Evolutionary conservation across 2,888 invertebrate genomes (phyloP), one percentile per base, ranked within the genome.

Genomic region (Carterocephalus palaemon): DNA sequence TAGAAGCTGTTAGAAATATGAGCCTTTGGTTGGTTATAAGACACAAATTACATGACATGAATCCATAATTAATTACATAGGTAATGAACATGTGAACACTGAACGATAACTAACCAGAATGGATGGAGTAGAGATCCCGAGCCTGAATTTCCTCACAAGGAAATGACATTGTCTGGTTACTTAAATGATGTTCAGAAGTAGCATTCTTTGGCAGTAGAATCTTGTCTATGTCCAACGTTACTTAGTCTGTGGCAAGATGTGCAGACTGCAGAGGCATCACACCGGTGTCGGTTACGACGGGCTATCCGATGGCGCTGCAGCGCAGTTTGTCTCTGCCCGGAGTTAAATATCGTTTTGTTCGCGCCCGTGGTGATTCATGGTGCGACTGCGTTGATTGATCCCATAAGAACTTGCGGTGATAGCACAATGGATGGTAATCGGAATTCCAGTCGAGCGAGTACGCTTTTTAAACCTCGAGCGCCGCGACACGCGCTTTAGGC

Each of bases 241-340:
- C 7, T 12, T 49, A 51, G 4, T 51, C 52, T 53, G 29, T 56
- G 51, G 29, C 28, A 31, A 42, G 52, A 53, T 53, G 50, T 53
- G 49, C 53, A 51, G n/a, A n/a, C 43, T 48, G 51, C 46, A 53
- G 47, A 52, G 49, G 47, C 51, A 50, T 47, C 48, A 42, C 61
- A 54, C 49, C 67, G 70, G 80, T 80, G 66, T 83, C 64, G 28
- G 55, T 83, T 80, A 75, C 81, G 61, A 59, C 76, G 4, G 57
- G 74, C 62, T 79, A 75, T 82, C 81, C 49, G 39, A 60, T 81
- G 61, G 55, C 75, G 29, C 36, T 37, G 43, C 43, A 43, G 68
- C 64, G 64, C 64, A 45, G 67, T 70, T 75, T 66, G 64, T 62
- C 49, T 45, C 45, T 45, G 37, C 24, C 45, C 10, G 37, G 23